phyloP scores from a whole-genome alignment of 2,797 vertebrate genomes.

The Anisognathus igniventris region DNA sequence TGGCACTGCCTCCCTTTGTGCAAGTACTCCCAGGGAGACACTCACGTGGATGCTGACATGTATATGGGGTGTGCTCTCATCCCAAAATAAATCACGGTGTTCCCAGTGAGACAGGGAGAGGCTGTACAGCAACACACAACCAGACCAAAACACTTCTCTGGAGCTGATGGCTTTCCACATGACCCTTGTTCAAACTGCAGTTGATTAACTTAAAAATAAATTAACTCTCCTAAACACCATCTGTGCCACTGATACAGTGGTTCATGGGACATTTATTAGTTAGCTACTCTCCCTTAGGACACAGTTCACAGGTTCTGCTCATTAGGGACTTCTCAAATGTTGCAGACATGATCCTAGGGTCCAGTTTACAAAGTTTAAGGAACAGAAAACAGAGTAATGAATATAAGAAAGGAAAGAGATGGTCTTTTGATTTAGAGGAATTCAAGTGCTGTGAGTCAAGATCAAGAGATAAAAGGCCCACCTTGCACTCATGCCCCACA shows the following conservation, averaged over 20 bases:
- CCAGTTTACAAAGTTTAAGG: not conserved
- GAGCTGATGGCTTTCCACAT: not conserved
- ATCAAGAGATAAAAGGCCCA: not conserved
- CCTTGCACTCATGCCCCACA: not conserved
- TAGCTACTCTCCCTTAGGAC: not conserved
- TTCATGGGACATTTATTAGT: not conserved
- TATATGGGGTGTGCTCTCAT: not conserved
- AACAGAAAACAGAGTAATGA: not conserved
- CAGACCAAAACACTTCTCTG: not conserved
- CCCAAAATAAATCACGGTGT: not conserved
- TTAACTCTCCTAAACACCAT: not conserved
- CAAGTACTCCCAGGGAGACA: not conserved
- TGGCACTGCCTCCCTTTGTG: not conserved
- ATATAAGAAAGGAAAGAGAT: not conserved
- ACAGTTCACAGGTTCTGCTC: not conserved
- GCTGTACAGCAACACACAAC: not conserved
- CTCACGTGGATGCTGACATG: accelerated
- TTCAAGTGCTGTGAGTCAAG: not conserved
- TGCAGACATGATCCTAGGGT: not conserved
- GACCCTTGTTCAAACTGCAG: not conserved
- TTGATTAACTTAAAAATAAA: not conserved
- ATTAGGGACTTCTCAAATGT: not conserved
- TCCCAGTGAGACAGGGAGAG: not conserved
- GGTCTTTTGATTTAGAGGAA: not conserved
- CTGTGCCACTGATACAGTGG: not conserved